phyloP scores from a whole-genome alignment of 2,797 vertebrate species.

The Hyperoplus lanceolatus region DNA sequence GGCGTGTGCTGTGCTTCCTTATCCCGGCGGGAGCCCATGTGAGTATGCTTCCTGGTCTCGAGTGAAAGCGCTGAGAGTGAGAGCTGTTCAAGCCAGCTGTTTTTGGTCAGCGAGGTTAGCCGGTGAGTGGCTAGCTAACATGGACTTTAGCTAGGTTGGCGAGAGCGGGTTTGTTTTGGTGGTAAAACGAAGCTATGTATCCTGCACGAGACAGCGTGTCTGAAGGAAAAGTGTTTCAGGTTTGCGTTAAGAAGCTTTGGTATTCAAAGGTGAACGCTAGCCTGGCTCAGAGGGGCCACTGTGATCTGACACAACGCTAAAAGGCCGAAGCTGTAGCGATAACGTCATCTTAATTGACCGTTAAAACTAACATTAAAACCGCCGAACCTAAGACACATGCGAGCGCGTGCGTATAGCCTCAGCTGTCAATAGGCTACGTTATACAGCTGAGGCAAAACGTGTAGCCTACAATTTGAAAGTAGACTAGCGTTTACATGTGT shows the following conservation, averaged over 20 bases:
- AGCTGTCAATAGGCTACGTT: not conserved
- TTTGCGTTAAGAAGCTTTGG: not conserved
- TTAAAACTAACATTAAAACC: not conserved
- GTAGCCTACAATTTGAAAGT: not conserved
- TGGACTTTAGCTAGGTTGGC: slow-evolving; percentile 47
- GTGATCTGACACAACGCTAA: slow-evolving; percentile 53
- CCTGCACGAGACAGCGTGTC: not conserved
- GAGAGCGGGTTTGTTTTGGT: not conserved
- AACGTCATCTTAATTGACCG: slow-evolving; percentile 34
- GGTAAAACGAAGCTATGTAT: not conserved
- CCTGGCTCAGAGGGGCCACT: slow-evolving; percentile 40
- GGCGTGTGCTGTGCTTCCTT: not conserved
- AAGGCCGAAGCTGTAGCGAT: slow-evolving; percentile 50
- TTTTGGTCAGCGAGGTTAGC: slow-evolving; percentile 68
- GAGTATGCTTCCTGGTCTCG: slow-evolving; percentile 29
- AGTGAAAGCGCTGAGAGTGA: not conserved
- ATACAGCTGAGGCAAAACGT: not conserved
- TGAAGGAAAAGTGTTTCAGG: not conserved
- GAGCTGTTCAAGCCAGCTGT: slow-evolving; percentile 70
- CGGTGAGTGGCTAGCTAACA: slow-evolving; percentile 68
- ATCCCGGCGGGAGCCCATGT: slow-evolving; percentile 14
- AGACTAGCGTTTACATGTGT: too few species aligned
- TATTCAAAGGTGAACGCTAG: slow-evolving; percentile 14
- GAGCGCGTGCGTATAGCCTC: too few species aligned
- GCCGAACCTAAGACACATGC: fast-evolving